Conservation (phyloP, 2,797 vertebrate species). For the Sebastes taczanowskii region DNA sequence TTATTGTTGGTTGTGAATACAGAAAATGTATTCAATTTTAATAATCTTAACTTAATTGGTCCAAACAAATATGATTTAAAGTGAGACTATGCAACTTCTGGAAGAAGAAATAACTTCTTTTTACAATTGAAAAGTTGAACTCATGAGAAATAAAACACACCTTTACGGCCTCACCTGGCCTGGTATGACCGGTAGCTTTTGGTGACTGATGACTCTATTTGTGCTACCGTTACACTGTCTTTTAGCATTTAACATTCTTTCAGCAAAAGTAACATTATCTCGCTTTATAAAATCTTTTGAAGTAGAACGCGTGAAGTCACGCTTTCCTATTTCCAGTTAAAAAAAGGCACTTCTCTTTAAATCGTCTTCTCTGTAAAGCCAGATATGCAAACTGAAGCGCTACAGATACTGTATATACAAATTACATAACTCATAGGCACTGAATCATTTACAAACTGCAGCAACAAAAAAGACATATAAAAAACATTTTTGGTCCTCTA, state of each 20-base stretch:
- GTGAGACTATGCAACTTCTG: not conserved
- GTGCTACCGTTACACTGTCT: not conserved
- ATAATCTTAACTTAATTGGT: not conserved
- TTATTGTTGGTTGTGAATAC: constrained; percentile 30
- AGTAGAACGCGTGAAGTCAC: constrained; percentile 6
- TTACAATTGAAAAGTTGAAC: not conserved
- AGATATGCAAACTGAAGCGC: constrained; percentile 61
- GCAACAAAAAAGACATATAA: constrained; percentile 17
- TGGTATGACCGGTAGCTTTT: not conserved
- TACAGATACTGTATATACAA: constrained; percentile 58
- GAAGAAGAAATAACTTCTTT: not conserved
- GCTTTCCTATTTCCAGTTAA: constrained; percentile 57
- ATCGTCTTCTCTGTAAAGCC: constrained; percentile 30
- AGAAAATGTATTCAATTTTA: not conserved
- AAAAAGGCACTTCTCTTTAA: constrained; percentile 72
- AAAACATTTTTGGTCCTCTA: constrained; percentile 65
- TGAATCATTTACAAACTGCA: constrained; percentile 64
- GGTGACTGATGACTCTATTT: not conserved
- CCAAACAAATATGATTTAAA: not conserved
- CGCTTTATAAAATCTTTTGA: not conserved
- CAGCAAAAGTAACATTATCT: not conserved
- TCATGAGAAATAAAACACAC: not conserved
- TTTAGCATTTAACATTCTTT: not conserved
- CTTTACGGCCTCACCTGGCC: not conserved
- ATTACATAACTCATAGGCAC: constrained; percentile 54